Evolutionary conservation across 2,797 vertebrate genomes (phyloP).

Genomic region (Florisuga fusca): DNA sequence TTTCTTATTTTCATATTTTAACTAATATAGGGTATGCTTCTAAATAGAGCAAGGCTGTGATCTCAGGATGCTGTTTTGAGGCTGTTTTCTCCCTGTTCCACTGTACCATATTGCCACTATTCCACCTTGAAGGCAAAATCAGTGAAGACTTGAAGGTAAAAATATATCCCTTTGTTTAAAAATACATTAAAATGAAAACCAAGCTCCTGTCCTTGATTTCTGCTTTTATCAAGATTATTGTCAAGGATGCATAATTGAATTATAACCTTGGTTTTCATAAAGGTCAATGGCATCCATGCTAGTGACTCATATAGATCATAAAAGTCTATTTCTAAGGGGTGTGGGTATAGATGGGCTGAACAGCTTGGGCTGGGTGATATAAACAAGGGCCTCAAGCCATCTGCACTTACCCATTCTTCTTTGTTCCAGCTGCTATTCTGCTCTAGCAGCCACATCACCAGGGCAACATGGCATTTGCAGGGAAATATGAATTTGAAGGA

Average conservation of each 20-base stretch:
- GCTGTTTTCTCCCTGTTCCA: neutral
- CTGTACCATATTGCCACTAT: neutral
- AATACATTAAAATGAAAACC: neutral
- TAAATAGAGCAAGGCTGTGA: neutral
- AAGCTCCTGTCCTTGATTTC: constrained; percentile 1
- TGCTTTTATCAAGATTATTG: constrained; percentile 27
- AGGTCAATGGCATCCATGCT: constrained; percentile 69
- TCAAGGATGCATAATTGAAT: neutral
- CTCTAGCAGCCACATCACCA: neutral
- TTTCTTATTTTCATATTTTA: neutral
- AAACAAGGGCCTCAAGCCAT: neutral
- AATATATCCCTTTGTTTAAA: neutral
- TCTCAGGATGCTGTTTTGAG: neutral
- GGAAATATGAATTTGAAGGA: constrained; percentile 89
- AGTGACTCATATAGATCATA: constrained; percentile 56
- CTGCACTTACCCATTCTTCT: neutral
- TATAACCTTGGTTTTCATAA: neutral
- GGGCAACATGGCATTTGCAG: constrained; percentile 87
- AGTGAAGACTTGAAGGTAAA: neutral
- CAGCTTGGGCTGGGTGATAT: constrained; percentile 65
- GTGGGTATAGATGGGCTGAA: constrained; percentile 36
- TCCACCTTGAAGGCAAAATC: neutral
- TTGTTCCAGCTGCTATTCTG: neutral
- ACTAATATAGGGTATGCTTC: neutral
- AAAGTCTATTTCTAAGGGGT: constrained; percentile 45